phyloP scores from a whole-genome alignment of 2,888 invertebrate genomes.

The Odontothrips loti region DNA sequence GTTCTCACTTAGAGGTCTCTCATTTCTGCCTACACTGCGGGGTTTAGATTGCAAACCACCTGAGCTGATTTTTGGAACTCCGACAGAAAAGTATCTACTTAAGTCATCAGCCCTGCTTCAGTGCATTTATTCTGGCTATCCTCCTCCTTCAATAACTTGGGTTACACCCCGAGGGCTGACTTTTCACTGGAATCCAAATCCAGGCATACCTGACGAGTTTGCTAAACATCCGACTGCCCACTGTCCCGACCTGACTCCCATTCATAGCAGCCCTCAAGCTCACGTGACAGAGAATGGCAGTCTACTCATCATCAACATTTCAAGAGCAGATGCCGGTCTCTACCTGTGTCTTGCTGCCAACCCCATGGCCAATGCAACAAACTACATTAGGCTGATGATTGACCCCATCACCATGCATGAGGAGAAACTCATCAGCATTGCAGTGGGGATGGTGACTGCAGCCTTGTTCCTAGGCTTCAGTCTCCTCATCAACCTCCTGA shows the following conservation, averaged over 20 bases:
- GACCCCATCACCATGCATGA: constrained; percentile 80
- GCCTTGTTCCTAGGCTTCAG: constrained; percentile 74
- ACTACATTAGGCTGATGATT: constrained; percentile 71
- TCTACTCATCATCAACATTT: constrained; percentile 64
- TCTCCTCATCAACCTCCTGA: constrained; percentile 70
- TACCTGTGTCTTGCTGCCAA: constrained; percentile 85
- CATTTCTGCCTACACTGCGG: constrained; percentile 62
- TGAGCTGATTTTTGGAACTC: constrained; percentile 56
- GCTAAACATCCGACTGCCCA: constrained; percentile 62
- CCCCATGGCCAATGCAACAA: constrained; percentile 72
- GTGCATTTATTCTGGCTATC: constrained; percentile 72
- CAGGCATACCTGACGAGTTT: constrained; percentile 60
- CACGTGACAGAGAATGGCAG: constrained; percentile 72
- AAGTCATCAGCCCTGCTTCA: constrained; percentile 66
- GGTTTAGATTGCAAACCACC: constrained; percentile 69
- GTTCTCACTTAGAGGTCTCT: not conserved
- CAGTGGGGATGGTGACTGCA: constrained; percentile 77
- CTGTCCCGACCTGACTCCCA: constrained; percentile 50
- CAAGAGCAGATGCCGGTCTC: constrained; percentile 74
- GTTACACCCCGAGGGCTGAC: constrained; percentile 47
- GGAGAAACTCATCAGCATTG: constrained; percentile 76
- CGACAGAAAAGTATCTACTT: constrained; percentile 59
- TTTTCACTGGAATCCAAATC: constrained; percentile 73
- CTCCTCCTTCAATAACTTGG: constrained; percentile 79
- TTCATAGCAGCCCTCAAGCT: constrained; percentile 52